Evolutionary conservation across 2,888 invertebrate genomes (phyloP), one percentile per base, ranked within the genome.

Genomic region (Cephus rjabovi): DNA sequence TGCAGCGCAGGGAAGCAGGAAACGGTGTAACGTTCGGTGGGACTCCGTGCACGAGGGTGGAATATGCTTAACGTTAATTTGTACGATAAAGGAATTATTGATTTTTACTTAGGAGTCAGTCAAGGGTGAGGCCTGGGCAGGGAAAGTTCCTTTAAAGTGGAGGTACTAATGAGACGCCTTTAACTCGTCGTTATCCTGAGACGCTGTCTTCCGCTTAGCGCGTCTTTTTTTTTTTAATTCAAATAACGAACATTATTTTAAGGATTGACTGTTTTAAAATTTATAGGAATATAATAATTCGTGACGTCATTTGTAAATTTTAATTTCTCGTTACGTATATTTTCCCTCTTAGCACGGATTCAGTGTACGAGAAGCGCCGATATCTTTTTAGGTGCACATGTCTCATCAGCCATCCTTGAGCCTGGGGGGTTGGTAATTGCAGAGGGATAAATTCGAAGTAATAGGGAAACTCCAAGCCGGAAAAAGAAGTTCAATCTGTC

Each of bases 51-150:
- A 85, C 85, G 87, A 87, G 89, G 89, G 89, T 86, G 87, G 89
- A 89, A 90, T 89, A 89, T 88, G 87, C 89, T 89, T 88, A 90
- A 86, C 89, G 88, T 90, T 90, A 90, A 90, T 90, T 90, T 89
- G 87, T 86, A 85, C 89, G 88, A 90, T 90, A 90, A 90, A 90
- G 89, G 88, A 89, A 89, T 90, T 89, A 90, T 90, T 90, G 90
- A 90, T 90, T 90, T 90, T 90, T 89, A 90, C 90, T 90, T 89
- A 90, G 87, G 82, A 85, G 83, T 82, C 89, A 85, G 85, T 87
- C 84, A 83, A 87, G 87, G 87, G 88, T 87, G 87, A 84, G 86
- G 84, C 86, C 84, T 82, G 84, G 83, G 79, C 81, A 80, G 83
- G 81, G 80, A 81, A 84, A 81, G 83, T 76, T 79, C 83, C 81